Base-by-base conservation (phyloP, 2,797 vertebrate genomes). In the Danio aesculapii region DNA sequence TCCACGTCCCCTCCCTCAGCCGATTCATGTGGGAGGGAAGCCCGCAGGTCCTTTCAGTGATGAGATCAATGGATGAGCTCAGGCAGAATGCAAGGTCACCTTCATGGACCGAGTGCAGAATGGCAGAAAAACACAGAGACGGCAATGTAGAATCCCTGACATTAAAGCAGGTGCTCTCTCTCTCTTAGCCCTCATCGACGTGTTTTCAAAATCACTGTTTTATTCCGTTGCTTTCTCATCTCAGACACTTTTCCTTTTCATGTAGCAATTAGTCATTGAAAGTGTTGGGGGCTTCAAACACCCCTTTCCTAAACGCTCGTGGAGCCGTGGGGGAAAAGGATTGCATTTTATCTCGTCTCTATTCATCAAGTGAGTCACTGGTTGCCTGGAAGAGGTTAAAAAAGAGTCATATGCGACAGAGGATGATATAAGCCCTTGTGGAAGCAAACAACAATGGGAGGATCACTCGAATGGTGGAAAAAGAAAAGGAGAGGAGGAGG, bases 41-140 rank as follows among this genome's bases (percentile, higher is more conserved):
- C 86, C 87, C 77, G 83, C 62, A 75, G 87, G 85, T 87, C 81
- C 77, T 86, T 84, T 81, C 76, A 81, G 83, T 53, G 57, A 86
- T 73, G 72, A 59, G 75, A 89, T 88, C 84, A 84, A 88, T 87
- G 79, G 74, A 84, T 79, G 80, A 89, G 84, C 79, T 58, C 85
- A 84, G 69, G 69, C 84, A 75, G 84, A 78, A 86, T 71, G 61
- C 88, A 90, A 90, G 88, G 87, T 89, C 88, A 90, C 87, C 87
- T 90, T 89, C 83, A 89, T 64, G 59, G 61, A 84, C 61, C 52
- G 47, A 44, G 52, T 10, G 16, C 47, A 62, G 47, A 57, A 69
- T 4, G 61, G 17, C 44, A 59, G 61, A 75, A 57, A 72, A 43
- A 64, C 19, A 66, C 58, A 68, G 53, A 68, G 39, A 63, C 17